Conservation (phyloP, 2,888 invertebrate species). For the Phasia obesa region DNA sequence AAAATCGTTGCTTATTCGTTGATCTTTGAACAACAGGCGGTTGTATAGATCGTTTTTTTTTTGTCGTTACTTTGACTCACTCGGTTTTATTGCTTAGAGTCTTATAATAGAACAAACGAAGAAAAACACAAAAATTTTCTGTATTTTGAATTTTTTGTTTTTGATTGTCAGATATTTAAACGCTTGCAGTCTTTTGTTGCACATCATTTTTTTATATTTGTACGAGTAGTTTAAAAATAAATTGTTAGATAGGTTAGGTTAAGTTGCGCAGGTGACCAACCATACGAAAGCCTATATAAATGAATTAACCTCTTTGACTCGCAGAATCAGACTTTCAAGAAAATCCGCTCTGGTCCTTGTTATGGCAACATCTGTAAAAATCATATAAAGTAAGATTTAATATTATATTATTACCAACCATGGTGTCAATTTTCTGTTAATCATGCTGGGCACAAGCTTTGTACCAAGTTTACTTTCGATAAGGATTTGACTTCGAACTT, state of each 20-base stretch:
- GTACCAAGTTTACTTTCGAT: no score
- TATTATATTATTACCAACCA: no score
- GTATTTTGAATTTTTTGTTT: constrained; percentile 30
- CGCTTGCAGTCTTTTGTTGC: not conserved
- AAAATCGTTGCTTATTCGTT: constrained; percentile 7
- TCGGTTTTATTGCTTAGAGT: constrained; percentile 41
- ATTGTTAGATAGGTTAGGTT: not conserved
- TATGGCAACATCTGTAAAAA: no score
- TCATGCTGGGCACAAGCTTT: no score
- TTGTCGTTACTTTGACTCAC: constrained; percentile 25
- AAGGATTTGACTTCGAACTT: no score
- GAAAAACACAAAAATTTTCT: constrained; percentile 43
- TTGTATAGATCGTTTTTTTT: constrained; percentile 37
- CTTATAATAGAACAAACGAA: constrained; percentile 60
- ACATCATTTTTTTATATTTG: not conserved
- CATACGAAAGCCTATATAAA: no score
- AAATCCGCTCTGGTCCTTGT: no score
- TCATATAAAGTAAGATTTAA: no score
- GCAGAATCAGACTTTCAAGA: no score
- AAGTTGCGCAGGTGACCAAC: no score
- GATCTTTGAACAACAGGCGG: constrained; percentile 63
- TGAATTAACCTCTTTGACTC: no score
- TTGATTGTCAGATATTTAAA: constrained; percentile 32
- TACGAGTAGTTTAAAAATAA: not conserved
- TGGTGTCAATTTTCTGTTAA: no score